A percentile compares a stretch with the other conserved stretches of the same genome.
phyloP scores from a whole-genome alignment of 2,888 invertebrate species.

The Thera obeliscata region DNA sequence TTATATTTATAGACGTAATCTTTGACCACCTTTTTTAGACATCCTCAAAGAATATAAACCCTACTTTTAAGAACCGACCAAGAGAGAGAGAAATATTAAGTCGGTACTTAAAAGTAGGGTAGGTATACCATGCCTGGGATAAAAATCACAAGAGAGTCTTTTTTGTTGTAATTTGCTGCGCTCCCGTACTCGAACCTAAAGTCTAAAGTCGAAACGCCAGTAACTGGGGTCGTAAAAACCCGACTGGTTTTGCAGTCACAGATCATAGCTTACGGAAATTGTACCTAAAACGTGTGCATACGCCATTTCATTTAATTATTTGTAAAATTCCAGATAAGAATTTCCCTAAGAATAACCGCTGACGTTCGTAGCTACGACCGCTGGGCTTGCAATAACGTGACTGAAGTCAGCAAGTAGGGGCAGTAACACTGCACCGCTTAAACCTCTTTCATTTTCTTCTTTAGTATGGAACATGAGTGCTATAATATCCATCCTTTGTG shows the following conservation, averaged over 20 bases:
- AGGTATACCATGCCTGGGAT: too few species aligned
- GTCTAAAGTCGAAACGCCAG: too few species aligned
- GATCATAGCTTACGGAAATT: background rate
- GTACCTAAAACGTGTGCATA: constrained; percentile 1
- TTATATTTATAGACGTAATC: too few species aligned
- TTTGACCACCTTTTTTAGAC: too few species aligned
- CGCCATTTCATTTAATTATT: constrained; percentile 15
- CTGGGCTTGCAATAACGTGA: constrained; percentile 24
- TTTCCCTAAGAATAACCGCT: constrained; percentile 24
- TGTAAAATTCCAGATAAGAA: constrained; percentile 22
- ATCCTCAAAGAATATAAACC: too few species aligned
- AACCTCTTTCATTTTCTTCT: constrained; percentile 30
- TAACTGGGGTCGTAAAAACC: background rate
- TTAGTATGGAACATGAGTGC: constrained; percentile 43
- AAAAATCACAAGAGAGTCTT: too few species aligned
- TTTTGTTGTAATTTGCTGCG: too few species aligned
- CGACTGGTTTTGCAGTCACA: background rate
- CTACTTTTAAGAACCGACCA: too few species aligned
- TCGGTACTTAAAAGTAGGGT: too few species aligned
- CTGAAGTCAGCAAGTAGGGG: constrained; percentile 25
- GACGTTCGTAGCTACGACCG: constrained; percentile 18
- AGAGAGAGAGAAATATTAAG: too few species aligned
- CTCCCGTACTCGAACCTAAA: too few species aligned
- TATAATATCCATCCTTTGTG: constrained; percentile 41
- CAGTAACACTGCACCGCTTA: constrained; percentile 22